These are phyloP conservation scores for Agriotes lineatus DNA, from an alignment of 2,888 invertebrate species.

Conservation along the genomic window DNA sequence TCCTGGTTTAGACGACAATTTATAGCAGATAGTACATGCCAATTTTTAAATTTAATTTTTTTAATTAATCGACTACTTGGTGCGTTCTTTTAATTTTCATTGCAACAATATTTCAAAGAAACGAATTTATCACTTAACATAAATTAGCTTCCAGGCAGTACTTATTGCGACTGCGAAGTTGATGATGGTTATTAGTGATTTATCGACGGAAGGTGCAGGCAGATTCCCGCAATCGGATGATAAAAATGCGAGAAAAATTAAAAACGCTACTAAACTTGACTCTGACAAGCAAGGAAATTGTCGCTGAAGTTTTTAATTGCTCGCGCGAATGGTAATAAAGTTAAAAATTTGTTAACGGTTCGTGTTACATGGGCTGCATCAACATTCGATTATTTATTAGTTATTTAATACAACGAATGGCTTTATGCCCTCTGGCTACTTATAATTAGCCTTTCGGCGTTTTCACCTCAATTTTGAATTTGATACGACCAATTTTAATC, in stretches of 20 bases:
- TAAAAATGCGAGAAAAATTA: background rate
- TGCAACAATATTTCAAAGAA: too few relatives aligned
- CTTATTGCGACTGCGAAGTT: background rate
- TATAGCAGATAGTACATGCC: too few relatives aligned
- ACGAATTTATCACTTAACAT: too few relatives aligned
- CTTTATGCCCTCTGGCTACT: background rate
- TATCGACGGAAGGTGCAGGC: background rate
- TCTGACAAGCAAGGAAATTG: constrained; percentile 20
- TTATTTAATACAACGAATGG: constrained; percentile 4
- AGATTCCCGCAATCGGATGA: background rate
- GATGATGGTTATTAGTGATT: background rate
- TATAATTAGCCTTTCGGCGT: too few relatives aligned
- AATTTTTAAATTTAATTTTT: too few relatives aligned
- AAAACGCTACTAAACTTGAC: constrained; percentile 17
- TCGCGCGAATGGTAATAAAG: constrained; percentile 19
- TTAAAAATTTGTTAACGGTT: constrained; percentile 30
- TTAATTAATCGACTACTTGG: too few relatives aligned
- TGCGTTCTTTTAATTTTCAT: too few relatives aligned
- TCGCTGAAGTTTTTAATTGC: constrained; percentile 31
- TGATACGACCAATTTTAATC: too few relatives aligned
- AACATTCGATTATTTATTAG: constrained; percentile 21
- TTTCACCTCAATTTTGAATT: too few relatives aligned
- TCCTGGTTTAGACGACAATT: too few relatives aligned
- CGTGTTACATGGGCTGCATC: constrained; percentile 15
- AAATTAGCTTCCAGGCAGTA: background rate